A percentile compares a stretch with the other conserved stretches of the same genome.
These are phyloP conservation scores for Ondatra zibethicus DNA, from an alignment of 2,113 vertebrate species.

Conservation along the genomic window DNA sequence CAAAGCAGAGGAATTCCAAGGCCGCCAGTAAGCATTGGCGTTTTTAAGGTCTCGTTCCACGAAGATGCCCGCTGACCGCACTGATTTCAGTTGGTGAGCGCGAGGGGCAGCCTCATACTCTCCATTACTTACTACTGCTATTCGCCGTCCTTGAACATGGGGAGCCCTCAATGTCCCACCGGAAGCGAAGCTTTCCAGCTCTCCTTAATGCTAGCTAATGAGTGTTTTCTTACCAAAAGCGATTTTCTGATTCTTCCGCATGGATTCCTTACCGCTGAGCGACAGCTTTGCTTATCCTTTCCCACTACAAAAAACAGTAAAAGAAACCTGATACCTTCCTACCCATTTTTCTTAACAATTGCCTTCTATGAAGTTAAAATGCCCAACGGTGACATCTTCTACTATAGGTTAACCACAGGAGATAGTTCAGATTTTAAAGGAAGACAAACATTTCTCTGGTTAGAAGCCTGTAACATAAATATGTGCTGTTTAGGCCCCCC, in stretches of 20 bases:
- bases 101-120: not conserved
- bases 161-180: not conserved
- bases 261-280: not conserved
- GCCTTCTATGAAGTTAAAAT: constrained; percentile 58
- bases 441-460: constrained; percentile 21
- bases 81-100: not conserved
- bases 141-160: not conserved
- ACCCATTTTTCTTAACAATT: constrained; percentile 67
- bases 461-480: constrained; percentile 26
- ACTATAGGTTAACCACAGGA: constrained; percentile 53
- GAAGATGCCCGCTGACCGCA: not conserved
- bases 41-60: not conserved
- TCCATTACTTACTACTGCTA: not conserved
- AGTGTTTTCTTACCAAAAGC: constrained; percentile 33
- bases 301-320: not conserved
- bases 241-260: not conserved
- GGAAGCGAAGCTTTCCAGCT: not conserved
- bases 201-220: not conserved
- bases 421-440: constrained; percentile 54
- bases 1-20: not conserved
- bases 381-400: not conserved
- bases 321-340: not conserved
- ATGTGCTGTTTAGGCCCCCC: not conserved
- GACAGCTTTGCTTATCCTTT: not conserved
- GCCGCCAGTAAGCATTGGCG: not conserved